Evolutionary conservation across 1,140 invertebrate genomes (phyloP), one percentile per base, ranked within the genome.

Genomic region (Lucilia sericata): DNA sequence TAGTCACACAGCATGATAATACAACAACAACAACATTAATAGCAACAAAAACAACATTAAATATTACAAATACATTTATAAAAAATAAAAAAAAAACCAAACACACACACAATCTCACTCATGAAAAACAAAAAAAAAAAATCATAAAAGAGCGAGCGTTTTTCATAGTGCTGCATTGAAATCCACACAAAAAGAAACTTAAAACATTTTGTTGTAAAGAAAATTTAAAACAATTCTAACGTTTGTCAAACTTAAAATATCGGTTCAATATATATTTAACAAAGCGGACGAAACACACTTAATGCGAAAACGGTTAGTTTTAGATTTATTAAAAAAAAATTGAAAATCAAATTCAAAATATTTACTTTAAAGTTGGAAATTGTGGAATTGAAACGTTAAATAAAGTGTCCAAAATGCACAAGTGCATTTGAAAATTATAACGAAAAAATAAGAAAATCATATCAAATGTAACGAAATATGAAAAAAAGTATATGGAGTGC

Each of bases 361-460:
- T 60, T 19, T 25, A 70, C 9, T 70, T 19, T 25, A 21, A 70
- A 30, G 25, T 70, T 70, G 1, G 21, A 70, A 70, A 21, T 70
- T 70, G 60, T 70, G 60, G 60, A 21, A 70, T 70, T 70, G 8
- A 70, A 21, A 70, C 17, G 19, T 17, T 65, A 70, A 70, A 70
- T 17, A 70, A 70, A 42, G 42, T 42, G 42, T 42, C 42, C 42
- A 42, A 14, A 55, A 55, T 55, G 51, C 51, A 42, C 49, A 81
- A 84, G 60, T 80, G 76, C 76, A 81, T 80, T 47, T 81, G 83
- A 65, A 75, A 84, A 83, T 30, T 12, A 14, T n/a, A 51, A 82
- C 14, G 17, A 74, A 14, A 30, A 80, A 84, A 14, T 47, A 81
- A 17, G 47, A 81, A 30, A 82, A 78, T 30, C 13, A 75, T 36